Evolutionary conservation across 2,113 vertebrate genomes (phyloP), one percentile per base, ranked within the genome.

Genomic region (Octodon degus): DNA sequence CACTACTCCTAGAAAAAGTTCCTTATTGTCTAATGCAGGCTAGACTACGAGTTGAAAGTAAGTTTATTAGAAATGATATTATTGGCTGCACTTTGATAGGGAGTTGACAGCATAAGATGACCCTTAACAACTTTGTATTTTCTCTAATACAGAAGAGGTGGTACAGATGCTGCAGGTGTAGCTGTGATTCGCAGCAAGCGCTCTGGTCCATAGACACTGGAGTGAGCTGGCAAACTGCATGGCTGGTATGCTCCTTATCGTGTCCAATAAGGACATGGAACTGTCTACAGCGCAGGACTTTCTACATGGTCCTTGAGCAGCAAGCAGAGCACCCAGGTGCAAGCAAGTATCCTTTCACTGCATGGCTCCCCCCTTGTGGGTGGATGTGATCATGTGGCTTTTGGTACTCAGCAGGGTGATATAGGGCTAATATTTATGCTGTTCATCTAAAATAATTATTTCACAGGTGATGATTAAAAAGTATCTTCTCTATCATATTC

Each of bases 121-220:
- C 3, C 43, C 13, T 82, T 53, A 58, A 30, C 74, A 90, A 65
- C 20, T 22, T 82, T n/a, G 43, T 22, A 4, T 58, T 60, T 1
- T n/a, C 25, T 63, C 3, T 30, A 9, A 9, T 0, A 2, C 37
- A 43, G 24, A 7, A 32, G 89, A 74, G 12, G 14, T 19, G 76
- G 5, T 2, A 0, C 9, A 53, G 30, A 63, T 0, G 12, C 34
- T 30, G 24, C 5, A 40, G 20, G 1, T 20, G 17, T 4, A 53
- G 37, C 14, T 17, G 1, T 53, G 5, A 2, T 30, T 84, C 27
- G 5, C 27, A 40, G 2, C 25, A 17, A 3, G 17, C 4, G 12
- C 37, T 90, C 62, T 65, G 79, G 13, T 53, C 8, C 25, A 40
- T 0, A 55, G 43, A 40, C 47, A 81, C 65, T 37, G 16, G 3